phyloP scores from a whole-genome alignment of 2,797 vertebrate species.

The Phaenicophaeus curvirostris region DNA sequence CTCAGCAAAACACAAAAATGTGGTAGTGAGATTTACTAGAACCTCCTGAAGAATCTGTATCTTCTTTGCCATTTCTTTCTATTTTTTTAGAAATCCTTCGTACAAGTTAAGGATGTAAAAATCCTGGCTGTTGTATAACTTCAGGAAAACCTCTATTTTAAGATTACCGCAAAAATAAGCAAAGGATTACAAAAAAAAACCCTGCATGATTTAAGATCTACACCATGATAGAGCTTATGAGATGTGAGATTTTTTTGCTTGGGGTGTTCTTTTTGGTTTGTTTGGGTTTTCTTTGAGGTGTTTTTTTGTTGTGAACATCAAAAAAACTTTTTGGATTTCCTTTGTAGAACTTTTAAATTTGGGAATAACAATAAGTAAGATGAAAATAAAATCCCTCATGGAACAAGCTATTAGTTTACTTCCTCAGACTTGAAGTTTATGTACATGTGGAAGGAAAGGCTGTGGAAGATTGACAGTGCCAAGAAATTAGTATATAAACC shows the following conservation, averaged over 20 bases:
- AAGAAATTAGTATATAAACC: not conserved
- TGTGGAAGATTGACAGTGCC: not conserved
- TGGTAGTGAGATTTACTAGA: not conserved
- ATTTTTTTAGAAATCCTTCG: not conserved
- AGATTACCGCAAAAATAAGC: not conserved
- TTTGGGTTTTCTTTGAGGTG: not conserved
- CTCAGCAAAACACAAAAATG: not conserved
- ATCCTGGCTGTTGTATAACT: not conserved
- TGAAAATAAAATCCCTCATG: not conserved
- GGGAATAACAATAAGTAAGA: not conserved
- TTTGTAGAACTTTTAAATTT: not conserved
- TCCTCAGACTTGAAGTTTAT: not conserved
- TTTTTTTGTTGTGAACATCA: not conserved
- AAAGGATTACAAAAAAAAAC: not conserved
- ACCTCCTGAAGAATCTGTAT: not conserved
- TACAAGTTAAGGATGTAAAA: not conserved
- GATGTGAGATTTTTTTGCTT: no score
- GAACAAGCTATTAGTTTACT: not conserved
- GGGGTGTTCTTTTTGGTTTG: no score
- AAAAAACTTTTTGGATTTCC: not conserved
- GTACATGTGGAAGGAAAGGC: not conserved
- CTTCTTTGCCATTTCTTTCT: not conserved
- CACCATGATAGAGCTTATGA: not conserved
- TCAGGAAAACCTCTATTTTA: not conserved
- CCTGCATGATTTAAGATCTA: fast-evolving